Percentiles rank a stretch among this genome's conserved stretches.
phyloP scores from a whole-genome alignment of 1,140 invertebrate genomes.

The Tachypleus tridentatus region DNA sequence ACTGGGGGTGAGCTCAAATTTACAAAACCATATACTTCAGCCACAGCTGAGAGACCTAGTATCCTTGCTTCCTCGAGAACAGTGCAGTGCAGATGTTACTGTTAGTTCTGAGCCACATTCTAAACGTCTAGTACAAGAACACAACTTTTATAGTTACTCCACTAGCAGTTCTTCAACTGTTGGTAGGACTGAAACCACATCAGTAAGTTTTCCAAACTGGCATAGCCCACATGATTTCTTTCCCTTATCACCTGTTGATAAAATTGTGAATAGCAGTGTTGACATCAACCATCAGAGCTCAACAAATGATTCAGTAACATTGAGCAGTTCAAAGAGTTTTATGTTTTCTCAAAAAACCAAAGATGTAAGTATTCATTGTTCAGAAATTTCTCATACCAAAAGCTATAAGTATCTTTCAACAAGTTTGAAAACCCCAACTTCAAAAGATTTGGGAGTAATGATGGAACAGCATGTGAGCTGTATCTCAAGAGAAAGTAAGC shows the following conservation, averaged over 20 bases:
- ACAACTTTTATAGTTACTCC: background rate
- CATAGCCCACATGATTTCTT: constrained; percentile 16
- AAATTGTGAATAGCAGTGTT: constrained; percentile 54
- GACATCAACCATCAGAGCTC: constrained; percentile 73
- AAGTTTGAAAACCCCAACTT: too few relatives aligned
- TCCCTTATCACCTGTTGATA: constrained; percentile 18
- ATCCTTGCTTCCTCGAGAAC: constrained; percentile 63
- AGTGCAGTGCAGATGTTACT: constrained; percentile 31
- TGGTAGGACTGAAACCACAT: constrained; percentile 11
- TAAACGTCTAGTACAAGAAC: background rate
- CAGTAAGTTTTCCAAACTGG: constrained; percentile 15
- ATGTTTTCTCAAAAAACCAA: background rate
- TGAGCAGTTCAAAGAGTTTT: background rate
- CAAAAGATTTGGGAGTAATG: too few relatives aligned
- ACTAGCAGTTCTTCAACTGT: background rate
- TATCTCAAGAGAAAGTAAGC: too few relatives aligned
- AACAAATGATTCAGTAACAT: constrained; percentile 44
- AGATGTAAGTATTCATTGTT: too few relatives aligned
- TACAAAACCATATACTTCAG: constrained; percentile 25
- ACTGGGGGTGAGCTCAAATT: constrained; percentile 21
- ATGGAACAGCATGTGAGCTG: too few relatives aligned
- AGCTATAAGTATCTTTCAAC: too few relatives aligned
- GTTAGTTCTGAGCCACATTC: background rate
- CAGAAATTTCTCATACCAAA: too few relatives aligned
- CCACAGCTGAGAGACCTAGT: constrained; percentile 39